A percentile compares a stretch with the other conserved stretches of the same genome.
Conservation (phyloP, 2,888 invertebrate species). For the Epirrhoe tristata region DNA sequence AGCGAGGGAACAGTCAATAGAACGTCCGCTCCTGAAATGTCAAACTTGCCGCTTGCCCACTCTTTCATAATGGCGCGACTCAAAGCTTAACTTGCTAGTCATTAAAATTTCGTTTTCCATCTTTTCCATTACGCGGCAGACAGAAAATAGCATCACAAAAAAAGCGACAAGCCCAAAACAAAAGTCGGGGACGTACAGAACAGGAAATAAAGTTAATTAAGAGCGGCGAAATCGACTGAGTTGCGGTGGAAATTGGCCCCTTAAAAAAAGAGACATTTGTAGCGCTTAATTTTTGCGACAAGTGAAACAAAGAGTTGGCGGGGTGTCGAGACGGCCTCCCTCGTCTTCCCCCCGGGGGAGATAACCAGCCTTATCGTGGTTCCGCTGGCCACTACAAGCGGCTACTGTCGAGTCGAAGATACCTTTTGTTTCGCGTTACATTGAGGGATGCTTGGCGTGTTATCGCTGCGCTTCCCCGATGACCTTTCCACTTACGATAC, state of each 20-base stretch:
- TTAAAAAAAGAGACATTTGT: slow-evolving; percentile 85
- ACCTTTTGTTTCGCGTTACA: slow-evolving; percentile 80
- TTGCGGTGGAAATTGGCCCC: slow-evolving; percentile 84
- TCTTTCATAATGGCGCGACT: slow-evolving; percentile 71
- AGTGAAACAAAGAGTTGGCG: slow-evolving; percentile 85
- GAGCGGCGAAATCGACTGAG: slow-evolving; percentile 85
- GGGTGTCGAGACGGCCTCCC: slow-evolving; percentile 54
- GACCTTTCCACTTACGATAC: slow-evolving; percentile 79
- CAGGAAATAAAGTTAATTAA: slow-evolving; percentile 86
- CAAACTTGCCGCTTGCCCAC: slow-evolving; percentile 68
- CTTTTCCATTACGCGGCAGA: slow-evolving; percentile 84
- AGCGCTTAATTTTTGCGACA: slow-evolving; percentile 86
- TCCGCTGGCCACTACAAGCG: slow-evolving; percentile 66
- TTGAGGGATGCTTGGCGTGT: slow-evolving; percentile 82
- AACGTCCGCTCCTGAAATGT: slow-evolving; percentile 69
- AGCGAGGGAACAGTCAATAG: slow-evolving; percentile 60
- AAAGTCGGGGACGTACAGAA: slow-evolving; percentile 82
- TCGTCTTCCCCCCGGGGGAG: slow-evolving; percentile 59
- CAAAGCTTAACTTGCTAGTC: slow-evolving; percentile 81
- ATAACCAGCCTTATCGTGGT: slow-evolving; percentile 81
- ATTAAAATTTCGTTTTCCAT: slow-evolving; percentile 85
- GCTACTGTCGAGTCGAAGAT: slow-evolving; percentile 81
- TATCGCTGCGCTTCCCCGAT: slow-evolving; percentile 73
- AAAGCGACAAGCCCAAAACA: slow-evolving; percentile 78
- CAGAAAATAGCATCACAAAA: slow-evolving; percentile 82